phyloP scores from a whole-genome alignment of 2,113 vertebrate genomes.

The Hassar affinis region DNA sequence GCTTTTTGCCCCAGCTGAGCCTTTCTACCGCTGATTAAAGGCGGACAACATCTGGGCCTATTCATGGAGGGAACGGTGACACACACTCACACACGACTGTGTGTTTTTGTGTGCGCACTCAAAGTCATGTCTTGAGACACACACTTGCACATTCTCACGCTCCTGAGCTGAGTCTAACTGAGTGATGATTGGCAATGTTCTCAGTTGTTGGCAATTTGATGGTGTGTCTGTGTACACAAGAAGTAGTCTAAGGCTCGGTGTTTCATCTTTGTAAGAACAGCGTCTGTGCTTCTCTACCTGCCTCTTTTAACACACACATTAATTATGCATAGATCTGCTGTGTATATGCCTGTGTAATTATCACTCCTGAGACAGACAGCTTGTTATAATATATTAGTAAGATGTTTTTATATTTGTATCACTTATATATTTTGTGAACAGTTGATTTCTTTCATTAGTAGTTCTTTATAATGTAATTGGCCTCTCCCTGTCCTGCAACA shows the following conservation, averaged over 20 bases:
- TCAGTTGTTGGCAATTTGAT: slow-evolving; percentile 27
- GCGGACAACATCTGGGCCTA: slow-evolving; percentile 85
- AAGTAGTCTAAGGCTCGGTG: slow-evolving; percentile 51
- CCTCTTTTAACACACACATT: slow-evolving; percentile 57
- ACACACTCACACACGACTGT: slow-evolving; percentile 51
- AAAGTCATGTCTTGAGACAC: slow-evolving; percentile 40
- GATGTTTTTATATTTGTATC: slow-evolving; percentile 25
- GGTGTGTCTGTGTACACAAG: slow-evolving; percentile 52
- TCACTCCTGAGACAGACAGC: slow-evolving; percentile 27
- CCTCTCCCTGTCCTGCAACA: neutral
- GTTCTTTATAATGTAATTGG: neutral
- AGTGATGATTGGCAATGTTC: slow-evolving; percentile 67
- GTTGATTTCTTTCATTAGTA: slow-evolving; percentile 13
- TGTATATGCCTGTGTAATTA: slow-evolving; percentile 62
- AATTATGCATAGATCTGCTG: slow-evolving; percentile 66
- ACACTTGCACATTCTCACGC: slow-evolving; percentile 71
- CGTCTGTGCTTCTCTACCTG: slow-evolving; percentile 51
- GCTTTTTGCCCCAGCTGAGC: slow-evolving; percentile 84
- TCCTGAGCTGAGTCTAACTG: slow-evolving; percentile 67
- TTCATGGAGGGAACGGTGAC: slow-evolving; percentile 73
- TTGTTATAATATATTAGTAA: neutral
- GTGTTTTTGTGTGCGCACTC: slow-evolving; percentile 40
- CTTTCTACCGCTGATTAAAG: slow-evolving; percentile 88
- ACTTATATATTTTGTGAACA: slow-evolving; percentile 9
- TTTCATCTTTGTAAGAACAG: slow-evolving; percentile 6